A percentile compares a stretch with the other conserved stretches of the same genome.
These are phyloP conservation scores for Limnephilus auricula DNA, from an alignment of 2,888 invertebrate species.

Conservation along the genomic window DNA sequence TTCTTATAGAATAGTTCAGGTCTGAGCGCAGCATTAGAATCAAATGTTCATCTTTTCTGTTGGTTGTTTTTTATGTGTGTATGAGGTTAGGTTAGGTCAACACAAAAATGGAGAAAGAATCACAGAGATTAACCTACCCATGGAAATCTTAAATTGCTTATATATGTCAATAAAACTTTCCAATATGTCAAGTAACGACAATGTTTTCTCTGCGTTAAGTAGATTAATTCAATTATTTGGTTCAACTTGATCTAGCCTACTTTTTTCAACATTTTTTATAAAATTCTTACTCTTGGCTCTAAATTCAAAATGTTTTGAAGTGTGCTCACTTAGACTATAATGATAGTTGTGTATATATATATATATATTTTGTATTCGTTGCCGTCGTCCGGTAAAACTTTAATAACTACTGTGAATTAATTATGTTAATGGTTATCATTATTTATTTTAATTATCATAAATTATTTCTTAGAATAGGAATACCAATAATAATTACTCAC, in stretches of 20 bases:
- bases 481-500: constrained; percentile 5
- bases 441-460: constrained; percentile 31
- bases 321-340: neutral
- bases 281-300: neutral
- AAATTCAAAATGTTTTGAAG: neutral
- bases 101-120: neutral
- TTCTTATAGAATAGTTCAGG: too few relatives aligned
- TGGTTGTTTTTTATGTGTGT: too few relatives aligned
- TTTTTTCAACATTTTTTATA: neutral
- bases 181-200: neutral
- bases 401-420: constrained; percentile 10
- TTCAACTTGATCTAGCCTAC: neutral
- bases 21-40: too few relatives aligned
- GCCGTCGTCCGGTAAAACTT: constrained; percentile 12
- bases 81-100: neutral
- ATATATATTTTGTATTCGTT: constrained; percentile 9
- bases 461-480: constrained; percentile 12
- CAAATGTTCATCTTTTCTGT: too few relatives aligned
- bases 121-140: neutral
- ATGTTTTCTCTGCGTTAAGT: neutral
- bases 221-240: neutral
- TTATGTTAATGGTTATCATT: constrained; percentile 23
- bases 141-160: neutral
- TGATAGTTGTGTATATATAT: neutral
- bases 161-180: neutral